Evolutionary conservation across 2,113 vertebrate genomes (phyloP).

Genomic region (Pterocles burchelli): DNA sequence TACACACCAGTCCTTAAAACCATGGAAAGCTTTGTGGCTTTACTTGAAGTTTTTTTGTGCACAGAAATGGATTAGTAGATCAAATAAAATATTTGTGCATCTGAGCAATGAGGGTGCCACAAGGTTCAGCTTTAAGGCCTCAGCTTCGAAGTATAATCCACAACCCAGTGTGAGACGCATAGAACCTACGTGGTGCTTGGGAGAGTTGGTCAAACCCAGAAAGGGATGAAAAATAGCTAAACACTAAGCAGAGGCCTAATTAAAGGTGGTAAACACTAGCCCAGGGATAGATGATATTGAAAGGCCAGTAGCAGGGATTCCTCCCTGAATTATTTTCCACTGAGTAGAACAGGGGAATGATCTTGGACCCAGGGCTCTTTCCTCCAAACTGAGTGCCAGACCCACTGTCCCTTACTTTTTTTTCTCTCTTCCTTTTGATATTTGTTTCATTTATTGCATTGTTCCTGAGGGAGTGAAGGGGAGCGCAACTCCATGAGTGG

Average conservation of each 20-base stretch:
- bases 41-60: neutral
- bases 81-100: neutral
- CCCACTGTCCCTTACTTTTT: neutral
- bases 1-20: neutral
- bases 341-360: neutral
- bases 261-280: neutral
- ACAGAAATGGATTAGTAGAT: neutral
- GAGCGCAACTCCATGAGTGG: neutral
- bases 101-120: neutral
- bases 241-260: neutral
- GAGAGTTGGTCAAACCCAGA: neutral
- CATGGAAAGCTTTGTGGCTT: neutral
- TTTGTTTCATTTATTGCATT: neutral
- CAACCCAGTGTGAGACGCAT: rapidly evolving
- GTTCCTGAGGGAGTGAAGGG: rapidly evolving
- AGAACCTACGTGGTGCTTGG: neutral
- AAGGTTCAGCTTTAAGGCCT: neutral
- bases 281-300: neutral
- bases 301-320: neutral
- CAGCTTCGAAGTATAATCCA: neutral
- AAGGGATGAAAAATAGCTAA: neutral
- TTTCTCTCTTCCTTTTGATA: neutral
- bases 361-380: neutral
- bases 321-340: neutral
- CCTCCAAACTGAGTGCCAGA: neutral